phyloP scores from a whole-genome alignment of 2,888 invertebrate genomes.

The Caenorhabditis sp. region DNA sequence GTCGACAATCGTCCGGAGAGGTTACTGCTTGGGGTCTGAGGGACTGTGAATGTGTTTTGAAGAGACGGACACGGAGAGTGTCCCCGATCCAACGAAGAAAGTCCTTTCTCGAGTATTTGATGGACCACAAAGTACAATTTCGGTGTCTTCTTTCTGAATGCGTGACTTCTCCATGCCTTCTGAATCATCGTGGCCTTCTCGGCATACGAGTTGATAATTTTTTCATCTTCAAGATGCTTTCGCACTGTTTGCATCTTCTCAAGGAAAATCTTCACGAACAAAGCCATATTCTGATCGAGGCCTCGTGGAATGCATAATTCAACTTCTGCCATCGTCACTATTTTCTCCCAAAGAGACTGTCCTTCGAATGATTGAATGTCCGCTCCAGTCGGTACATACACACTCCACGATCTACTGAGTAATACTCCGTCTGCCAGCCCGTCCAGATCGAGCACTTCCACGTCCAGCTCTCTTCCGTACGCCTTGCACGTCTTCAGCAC shows the following conservation, averaged over 20 bases:
- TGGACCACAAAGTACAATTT: conserved; percentile 17
- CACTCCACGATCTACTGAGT: conserved; percentile 20
- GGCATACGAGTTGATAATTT: too few relatives aligned
- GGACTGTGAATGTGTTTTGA: conserved; percentile 6
- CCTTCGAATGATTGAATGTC: conserved; percentile 12
- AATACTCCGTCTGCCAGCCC: conserved; percentile 18
- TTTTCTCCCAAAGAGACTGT: conserved; percentile 29
- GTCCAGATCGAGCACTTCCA: conserved; percentile 39
- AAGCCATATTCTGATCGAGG: conserved; percentile 31
- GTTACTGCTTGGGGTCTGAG: neutral
- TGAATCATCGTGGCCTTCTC: conserved; percentile 12
- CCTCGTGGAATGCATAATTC: conserved; percentile 34
- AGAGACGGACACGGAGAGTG: neutral
- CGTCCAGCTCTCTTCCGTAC: conserved; percentile 15
- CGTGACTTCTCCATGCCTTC: neutral
- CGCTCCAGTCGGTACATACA: neutral
- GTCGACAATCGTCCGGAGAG: neutral
- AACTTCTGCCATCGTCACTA: conserved; percentile 28
- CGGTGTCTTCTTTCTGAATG: conserved; percentile 11
- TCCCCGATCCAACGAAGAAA: neutral
- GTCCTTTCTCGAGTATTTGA: neutral
- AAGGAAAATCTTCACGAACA: conserved; percentile 50
- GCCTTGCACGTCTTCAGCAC: conserved; percentile 17
- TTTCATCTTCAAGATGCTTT: too few relatives aligned
- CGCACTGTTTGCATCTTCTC: conserved; percentile 11